Evolutionary conservation across 2,888 invertebrate species (phyloP).

Genomic region (Malacosoma neustria): DNA sequence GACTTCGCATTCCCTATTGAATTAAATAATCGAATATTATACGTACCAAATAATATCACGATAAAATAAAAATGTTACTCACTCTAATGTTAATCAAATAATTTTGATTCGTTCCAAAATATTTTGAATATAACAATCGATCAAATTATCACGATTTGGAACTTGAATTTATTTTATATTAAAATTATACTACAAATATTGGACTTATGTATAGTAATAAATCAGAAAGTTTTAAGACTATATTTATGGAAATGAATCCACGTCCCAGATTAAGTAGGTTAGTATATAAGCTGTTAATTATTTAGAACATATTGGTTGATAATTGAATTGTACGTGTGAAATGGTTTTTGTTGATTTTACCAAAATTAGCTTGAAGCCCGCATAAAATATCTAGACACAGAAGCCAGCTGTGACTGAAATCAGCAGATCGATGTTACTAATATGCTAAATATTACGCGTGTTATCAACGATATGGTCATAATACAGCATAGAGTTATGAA

Average conservation of each 20-base stretch:
- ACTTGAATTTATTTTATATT: too few relatives aligned
- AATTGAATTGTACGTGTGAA: neutral
- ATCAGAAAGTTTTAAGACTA: neutral
- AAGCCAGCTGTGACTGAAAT: slow-evolving; percentile 69
- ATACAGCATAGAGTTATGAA: slow-evolving; percentile 71
- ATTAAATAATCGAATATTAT: too few relatives aligned
- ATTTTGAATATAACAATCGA: too few relatives aligned
- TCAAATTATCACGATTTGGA: too few relatives aligned
- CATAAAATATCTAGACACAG: slow-evolving; percentile 72
- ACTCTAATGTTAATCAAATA: too few relatives aligned
- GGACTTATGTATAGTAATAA: too few relatives aligned
- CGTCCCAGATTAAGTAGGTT: neutral
- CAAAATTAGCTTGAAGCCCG: slow-evolving; percentile 70
- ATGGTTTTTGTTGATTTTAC: slow-evolving; percentile 45
- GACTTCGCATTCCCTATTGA: too few relatives aligned
- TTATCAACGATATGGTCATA: slow-evolving; percentile 67
- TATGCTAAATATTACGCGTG: slow-evolving; percentile 62
- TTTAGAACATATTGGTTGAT: neutral
- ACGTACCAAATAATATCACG: too few relatives aligned
- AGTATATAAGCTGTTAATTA: neutral
- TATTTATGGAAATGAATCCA: neutral
- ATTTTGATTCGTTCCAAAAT: too few relatives aligned
- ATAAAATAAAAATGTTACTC: too few relatives aligned
- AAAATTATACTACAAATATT: too few relatives aligned
- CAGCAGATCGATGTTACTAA: slow-evolving; percentile 66